phyloP scores from a whole-genome alignment of 2,797 vertebrate species.

The Gephyroberyx darwinii region DNA sequence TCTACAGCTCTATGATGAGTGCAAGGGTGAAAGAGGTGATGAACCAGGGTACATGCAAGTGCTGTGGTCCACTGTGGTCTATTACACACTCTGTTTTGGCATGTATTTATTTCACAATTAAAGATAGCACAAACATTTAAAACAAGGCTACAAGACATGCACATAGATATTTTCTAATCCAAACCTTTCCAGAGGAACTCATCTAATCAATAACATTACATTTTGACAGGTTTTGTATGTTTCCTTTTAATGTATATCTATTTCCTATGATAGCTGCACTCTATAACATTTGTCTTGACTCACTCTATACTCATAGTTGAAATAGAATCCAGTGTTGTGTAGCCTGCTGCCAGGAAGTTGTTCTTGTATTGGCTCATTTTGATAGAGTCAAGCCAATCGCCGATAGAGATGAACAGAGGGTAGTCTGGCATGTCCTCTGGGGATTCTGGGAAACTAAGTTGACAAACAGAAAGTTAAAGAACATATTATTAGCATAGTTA shows the following conservation, averaged over 20 bases:
- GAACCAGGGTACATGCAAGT: too few species aligned
- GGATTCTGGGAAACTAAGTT: slow-evolving; percentile 79
- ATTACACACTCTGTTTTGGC: too few species aligned
- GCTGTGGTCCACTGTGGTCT: too few species aligned
- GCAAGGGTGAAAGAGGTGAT: too few species aligned
- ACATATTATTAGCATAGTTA: background rate
- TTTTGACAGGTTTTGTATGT: background rate
- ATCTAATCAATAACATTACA: background rate
- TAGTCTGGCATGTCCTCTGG: slow-evolving; percentile 83
- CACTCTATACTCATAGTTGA: slow-evolving; percentile 85
- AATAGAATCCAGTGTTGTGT: slow-evolving; percentile 95
- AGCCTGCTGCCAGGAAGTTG: slow-evolving; percentile 96
- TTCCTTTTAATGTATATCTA: slow-evolving; percentile 4
- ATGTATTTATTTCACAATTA: too few species aligned
- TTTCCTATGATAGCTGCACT: slow-evolving; percentile 12
- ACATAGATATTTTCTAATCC: background rate
- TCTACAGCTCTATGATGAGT: background rate
- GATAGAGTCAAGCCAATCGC: slow-evolving; percentile 98
- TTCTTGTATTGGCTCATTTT: slow-evolving; percentile 99
- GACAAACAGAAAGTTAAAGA: slow-evolving; percentile 32
- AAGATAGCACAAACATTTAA: background rate
- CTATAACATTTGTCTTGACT: slow-evolving; percentile 64
- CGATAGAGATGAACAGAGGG: slow-evolving; percentile 94
- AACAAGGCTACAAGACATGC: background rate
- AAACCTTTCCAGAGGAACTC: background rate